Conservation (phyloP, 1,140 invertebrate species). For the Gryon sp. region DNA sequence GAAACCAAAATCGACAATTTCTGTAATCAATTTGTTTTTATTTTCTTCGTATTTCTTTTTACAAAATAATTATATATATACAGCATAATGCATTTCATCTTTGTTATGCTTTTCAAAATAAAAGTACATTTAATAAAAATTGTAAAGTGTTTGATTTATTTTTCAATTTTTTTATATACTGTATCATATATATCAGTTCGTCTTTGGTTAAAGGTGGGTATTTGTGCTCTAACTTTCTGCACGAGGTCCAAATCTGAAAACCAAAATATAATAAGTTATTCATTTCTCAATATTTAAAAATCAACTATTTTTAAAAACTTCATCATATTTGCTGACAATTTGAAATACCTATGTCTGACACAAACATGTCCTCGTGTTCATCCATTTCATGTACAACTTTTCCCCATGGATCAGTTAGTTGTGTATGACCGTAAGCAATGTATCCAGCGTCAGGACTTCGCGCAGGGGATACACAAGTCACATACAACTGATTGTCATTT, state of each 20-base stretch:
- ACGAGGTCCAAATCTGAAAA: slow-evolving; percentile 86
- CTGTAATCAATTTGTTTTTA: too few species aligned
- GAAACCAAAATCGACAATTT: too few species aligned
- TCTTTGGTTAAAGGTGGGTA: slow-evolving; percentile 88
- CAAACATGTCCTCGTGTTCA: slow-evolving; percentile 85
- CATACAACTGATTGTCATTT: slow-evolving; percentile 92
- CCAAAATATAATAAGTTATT: slow-evolving; percentile 15
- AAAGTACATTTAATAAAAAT: too few species aligned
- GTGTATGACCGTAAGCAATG: slow-evolving; percentile 93
- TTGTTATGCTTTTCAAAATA: too few species aligned
- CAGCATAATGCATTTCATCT: too few species aligned
- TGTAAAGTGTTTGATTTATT: too few species aligned
- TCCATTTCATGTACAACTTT: slow-evolving; percentile 86
- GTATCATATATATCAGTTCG: slow-evolving; percentile 90
- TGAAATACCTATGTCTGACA: slow-evolving; percentile 89
- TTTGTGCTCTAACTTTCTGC: slow-evolving; percentile 88
- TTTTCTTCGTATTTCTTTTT: too few species aligned
- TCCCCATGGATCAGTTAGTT: slow-evolving; percentile 93
- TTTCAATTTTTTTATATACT: slow-evolving; percentile 68
- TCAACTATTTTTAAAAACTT: too few species aligned
- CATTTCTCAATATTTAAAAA: neutral
- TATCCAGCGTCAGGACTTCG: slow-evolving; percentile 86
- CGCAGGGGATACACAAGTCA: slow-evolving; percentile 88
- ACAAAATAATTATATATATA: too few species aligned
- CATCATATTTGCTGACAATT: too few species aligned